Percentiles rank a stretch among this genome's conserved stretches.
These are phyloP conservation scores for Mylabris sibirica DNA, from an alignment of 2,888 invertebrate species.

Conservation along the genomic window DNA sequence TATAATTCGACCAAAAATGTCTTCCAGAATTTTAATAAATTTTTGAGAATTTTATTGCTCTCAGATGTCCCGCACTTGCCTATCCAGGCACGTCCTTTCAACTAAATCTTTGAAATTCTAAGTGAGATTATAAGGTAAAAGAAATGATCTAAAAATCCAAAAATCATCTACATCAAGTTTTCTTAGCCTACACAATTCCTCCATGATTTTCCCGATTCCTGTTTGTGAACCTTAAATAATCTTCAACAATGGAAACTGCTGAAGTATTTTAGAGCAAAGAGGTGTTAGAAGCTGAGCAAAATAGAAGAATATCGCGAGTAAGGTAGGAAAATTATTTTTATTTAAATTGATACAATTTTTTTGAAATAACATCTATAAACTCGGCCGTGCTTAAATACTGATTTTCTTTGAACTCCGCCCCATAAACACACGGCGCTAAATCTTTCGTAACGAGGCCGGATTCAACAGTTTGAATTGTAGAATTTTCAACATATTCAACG, in stretches of 20 bases:
- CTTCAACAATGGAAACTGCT: no score
- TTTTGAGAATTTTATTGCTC: background rate
- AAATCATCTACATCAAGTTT: no score
- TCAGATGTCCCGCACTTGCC: background rate
- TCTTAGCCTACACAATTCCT: no score
- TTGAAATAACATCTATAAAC: slow-evolving; percentile 80
- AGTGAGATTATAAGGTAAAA: no score
- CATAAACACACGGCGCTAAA: slow-evolving; percentile 84
- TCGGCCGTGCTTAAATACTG: slow-evolving; percentile 84
- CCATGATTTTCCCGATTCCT: background rate
- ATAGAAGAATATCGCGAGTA: no score
- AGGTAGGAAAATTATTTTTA: no score
- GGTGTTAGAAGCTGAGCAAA: no score
- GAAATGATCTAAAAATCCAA: no score
- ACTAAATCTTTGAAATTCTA: no score
- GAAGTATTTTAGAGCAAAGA: no score
- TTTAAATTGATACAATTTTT: slow-evolving; percentile 65
- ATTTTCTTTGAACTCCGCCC: slow-evolving; percentile 79
- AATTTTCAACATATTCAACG: slow-evolving; percentile 76
- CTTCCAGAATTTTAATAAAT: slow-evolving; percentile 1
- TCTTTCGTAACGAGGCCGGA: slow-evolving; percentile 89
- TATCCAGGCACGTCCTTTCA: no score
- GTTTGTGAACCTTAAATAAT: background rate
- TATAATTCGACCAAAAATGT: background rate
- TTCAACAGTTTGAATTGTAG: slow-evolving; percentile 85